phyloP scores from a whole-genome alignment of 1,140 invertebrate species.

The Sminthurides bifidus region DNA sequence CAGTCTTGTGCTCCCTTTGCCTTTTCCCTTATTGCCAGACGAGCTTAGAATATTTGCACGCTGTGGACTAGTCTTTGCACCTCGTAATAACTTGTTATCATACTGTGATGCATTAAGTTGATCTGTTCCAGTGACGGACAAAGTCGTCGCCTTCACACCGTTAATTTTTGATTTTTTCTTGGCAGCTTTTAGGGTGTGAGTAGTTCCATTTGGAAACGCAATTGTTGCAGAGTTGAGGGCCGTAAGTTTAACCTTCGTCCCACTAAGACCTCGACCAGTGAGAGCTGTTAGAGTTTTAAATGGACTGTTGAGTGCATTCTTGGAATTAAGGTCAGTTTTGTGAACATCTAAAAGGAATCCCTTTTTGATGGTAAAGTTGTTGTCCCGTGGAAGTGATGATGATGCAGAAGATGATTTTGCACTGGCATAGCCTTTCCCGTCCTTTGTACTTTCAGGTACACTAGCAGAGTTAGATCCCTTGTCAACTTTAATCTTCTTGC shows the following conservation, averaged over 20 bases:
- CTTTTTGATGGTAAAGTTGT: neutral
- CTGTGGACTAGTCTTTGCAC: neutral
- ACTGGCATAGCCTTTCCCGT: too few relatives aligned
- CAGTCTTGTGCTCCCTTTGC: neutral
- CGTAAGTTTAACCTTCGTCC: neutral
- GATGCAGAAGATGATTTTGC: too few relatives aligned
- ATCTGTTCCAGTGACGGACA: neutral
- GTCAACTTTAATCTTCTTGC: neutral
- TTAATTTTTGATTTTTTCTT: constrained; percentile 4
- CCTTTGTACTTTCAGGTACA: neutral
- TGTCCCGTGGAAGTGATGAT: neutral
- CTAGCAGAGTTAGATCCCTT: neutral
- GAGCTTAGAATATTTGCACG: neutral
- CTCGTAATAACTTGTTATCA: neutral
- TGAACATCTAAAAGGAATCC: neutral
- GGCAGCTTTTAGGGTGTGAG: neutral
- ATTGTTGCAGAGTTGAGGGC: neutral
- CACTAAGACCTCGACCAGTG: neutral
- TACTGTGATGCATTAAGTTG: neutral
- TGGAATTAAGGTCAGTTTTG: neutral
- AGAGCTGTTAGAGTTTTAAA: neutral
- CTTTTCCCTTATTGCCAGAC: neutral
- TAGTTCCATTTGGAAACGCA: neutral
- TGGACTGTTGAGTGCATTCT: neutral
- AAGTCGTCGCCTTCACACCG: neutral